phyloP scores from a whole-genome alignment of 1,140 invertebrate genomes.

The Neotoxoptera formosana region DNA sequence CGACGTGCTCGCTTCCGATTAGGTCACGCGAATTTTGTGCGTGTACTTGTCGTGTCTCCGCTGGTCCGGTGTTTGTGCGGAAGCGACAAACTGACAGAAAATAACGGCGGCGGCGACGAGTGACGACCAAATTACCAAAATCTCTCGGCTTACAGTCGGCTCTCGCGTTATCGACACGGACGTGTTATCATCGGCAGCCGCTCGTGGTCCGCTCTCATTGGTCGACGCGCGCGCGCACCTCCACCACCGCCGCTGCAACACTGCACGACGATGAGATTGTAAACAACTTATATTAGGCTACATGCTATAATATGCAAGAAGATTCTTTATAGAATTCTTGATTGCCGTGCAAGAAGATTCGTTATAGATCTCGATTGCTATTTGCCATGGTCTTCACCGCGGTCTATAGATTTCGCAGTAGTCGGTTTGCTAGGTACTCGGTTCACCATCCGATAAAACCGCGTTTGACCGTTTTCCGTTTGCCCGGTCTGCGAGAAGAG shows the following conservation, averaged over 20 bases:
- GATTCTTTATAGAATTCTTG: too few relatives aligned
- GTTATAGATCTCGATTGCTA: too few relatives aligned
- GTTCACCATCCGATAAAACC: not conserved
- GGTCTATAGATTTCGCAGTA: not conserved
- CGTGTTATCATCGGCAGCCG: not conserved
- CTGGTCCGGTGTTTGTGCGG: too few relatives aligned
- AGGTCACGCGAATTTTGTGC: not conserved
- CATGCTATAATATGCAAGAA: too few relatives aligned
- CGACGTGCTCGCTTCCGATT: not conserved
- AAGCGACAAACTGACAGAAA: not conserved
- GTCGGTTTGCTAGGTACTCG: not conserved
- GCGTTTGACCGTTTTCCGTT: not conserved
- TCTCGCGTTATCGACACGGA: not conserved
- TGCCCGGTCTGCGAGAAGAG: too few relatives aligned
- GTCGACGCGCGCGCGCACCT: not conserved
- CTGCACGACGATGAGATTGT: conserved; percentile 6
- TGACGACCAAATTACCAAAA: not conserved
- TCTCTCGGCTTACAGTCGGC: not conserved
- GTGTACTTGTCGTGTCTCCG: too few relatives aligned
- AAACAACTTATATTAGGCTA: not conserved
- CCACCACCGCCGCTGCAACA: not conserved
- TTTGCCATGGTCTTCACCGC: too few relatives aligned
- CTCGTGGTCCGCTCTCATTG: conserved; percentile 44
- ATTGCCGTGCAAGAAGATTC: too few relatives aligned
- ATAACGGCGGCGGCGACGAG: not conserved